phyloP scores from a whole-genome alignment of 2,888 invertebrate genomes.

The Melanotus villosus region DNA sequence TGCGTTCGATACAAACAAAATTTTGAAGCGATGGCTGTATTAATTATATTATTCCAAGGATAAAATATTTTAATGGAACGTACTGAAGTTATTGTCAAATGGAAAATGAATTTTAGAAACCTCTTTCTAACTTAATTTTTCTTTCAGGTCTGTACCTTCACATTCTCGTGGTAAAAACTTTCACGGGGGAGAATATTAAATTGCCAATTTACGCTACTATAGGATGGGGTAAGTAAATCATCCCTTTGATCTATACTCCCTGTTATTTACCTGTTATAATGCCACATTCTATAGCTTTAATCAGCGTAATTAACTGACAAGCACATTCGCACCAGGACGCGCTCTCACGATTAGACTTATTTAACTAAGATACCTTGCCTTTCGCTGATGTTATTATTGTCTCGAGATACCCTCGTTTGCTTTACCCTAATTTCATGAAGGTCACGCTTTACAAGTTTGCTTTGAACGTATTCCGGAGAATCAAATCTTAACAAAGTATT shows the following conservation, averaged over 20 bases:
- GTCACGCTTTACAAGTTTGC: too few relatives aligned
- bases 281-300: not conserved
- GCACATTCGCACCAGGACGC: not conserved
- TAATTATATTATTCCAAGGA: too few relatives aligned
- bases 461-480: too few relatives aligned
- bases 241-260: not conserved
- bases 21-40: too few relatives aligned
- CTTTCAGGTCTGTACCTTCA: conserved; percentile 84
- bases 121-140: too few relatives aligned
- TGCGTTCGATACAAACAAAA: too few relatives aligned
- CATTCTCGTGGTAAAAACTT: conserved; percentile 88
- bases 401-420: too few relatives aligned
- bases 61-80: not conserved
- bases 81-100: too few relatives aligned
- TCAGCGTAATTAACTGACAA: not conserved
- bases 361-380: not conserved
- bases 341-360: too few relatives aligned
- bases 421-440: too few relatives aligned
- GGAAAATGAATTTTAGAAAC: too few relatives aligned
- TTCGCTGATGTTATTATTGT: not conserved
- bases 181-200: conserved; percentile 86
- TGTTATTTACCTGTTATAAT: not conserved
- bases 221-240: conserved; percentile 84
- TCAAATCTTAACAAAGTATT: too few relatives aligned
- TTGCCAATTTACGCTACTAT: conserved; percentile 83